Evolutionary conservation across 1,140 invertebrate species (phyloP).

Genomic region (Drosophila willistoni): DNA sequence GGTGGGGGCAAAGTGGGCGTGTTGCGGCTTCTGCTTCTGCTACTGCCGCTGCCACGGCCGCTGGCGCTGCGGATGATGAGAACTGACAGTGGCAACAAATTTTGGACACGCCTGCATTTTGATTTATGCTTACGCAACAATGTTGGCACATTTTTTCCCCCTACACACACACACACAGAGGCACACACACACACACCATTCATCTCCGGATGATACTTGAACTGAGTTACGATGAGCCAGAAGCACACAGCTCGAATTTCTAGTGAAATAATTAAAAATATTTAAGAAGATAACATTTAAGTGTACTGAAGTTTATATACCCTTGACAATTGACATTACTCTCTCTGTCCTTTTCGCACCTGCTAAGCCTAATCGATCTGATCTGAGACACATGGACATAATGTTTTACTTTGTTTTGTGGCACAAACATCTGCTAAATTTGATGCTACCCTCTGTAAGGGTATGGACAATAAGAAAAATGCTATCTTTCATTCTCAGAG

Average conservation of each 20-base stretch:
- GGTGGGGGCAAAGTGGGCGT: conserved; percentile 11
- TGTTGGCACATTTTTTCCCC: conserved; percentile 43
- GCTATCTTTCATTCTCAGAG: no score
- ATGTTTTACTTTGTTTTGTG: no score
- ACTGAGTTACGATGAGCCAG: conserved; percentile 52
- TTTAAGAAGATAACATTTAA: background rate
- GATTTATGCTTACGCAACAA: conserved; percentile 73
- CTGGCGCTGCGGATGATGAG: conserved; percentile 34
- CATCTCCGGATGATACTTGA: conserved; percentile 38
- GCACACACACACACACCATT: conserved; percentile 12
- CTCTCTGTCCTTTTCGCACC: no score
- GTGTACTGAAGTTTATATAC: no score
- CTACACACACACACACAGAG: no score
- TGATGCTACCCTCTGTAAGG: no score
- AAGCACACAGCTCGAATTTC: conserved; percentile 35
- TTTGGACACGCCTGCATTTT: conserved; percentile 57
- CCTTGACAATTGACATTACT: no score
- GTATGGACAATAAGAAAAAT: no score
- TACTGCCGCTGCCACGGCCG: background rate
- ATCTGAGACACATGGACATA: no score
- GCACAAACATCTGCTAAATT: no score
- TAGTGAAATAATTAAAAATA: conserved; percentile 31
- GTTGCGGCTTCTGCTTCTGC: background rate
- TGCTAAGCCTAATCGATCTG: no score
- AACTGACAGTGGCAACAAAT: conserved; percentile 52